Evolutionary conservation across 2,113 vertebrate genomes (phyloP).

Genomic region (Corythornis cristatus): DNA sequence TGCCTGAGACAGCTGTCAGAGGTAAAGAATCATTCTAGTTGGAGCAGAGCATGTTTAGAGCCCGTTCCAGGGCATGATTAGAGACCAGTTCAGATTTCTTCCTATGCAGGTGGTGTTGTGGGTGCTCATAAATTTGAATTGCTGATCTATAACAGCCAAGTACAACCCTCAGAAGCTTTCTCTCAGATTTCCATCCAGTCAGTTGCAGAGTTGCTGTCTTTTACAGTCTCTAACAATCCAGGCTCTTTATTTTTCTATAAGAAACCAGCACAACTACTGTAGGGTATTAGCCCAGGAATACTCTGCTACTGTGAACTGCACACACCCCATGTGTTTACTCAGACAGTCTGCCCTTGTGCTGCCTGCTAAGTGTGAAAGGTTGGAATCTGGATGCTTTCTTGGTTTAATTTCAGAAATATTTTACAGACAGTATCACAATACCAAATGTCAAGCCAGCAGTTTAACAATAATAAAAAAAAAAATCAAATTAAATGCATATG

Average conservation of each 20-base stretch:
- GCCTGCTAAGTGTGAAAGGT: neutral
- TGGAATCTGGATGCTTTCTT: constrained; percentile 15
- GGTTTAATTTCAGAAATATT: constrained; percentile 25
- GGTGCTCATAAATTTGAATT: constrained; percentile 28
- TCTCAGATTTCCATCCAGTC: neutral
- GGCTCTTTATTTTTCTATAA: neutral
- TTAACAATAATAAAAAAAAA: neutral
- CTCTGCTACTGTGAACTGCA: neutral
- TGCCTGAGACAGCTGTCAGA: neutral
- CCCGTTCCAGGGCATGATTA: neutral
- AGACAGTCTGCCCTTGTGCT: neutral
- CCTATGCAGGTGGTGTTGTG: constrained; percentile 5
- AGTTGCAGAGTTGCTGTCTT: neutral
- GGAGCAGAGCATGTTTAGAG: neutral
- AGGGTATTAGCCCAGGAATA: neutral
- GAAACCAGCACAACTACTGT: neutral
- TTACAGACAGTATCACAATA: constrained; percentile 19
- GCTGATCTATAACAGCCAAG: neutral
- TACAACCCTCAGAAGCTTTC: neutral
- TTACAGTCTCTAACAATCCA: neutral
- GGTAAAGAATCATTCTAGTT: neutral
- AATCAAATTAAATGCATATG: constrained; percentile 44
- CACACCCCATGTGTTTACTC: neutral
- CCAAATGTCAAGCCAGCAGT: neutral
- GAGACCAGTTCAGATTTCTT: neutral